Base-by-base conservation (phyloP, 2,113 vertebrate species). In the Hymenochirus boettgeri region DNA sequence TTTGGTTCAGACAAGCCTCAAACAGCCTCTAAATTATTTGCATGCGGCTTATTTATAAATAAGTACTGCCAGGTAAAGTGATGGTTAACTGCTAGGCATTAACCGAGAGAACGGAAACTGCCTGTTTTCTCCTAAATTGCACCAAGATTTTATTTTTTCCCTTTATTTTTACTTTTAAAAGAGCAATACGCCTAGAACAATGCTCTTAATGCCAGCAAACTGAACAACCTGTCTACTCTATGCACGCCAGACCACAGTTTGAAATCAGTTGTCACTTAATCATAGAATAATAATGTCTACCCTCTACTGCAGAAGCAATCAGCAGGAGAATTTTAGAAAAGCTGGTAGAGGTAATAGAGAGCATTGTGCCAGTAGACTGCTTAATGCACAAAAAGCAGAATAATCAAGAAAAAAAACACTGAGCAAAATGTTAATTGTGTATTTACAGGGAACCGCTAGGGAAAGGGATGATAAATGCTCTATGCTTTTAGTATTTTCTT, bases 221-320 rank as follows among this genome's bases (percentile, higher is more conserved):
- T 21, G 57, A 60, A 54, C 42, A 50, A 53, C 56, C 65, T 52
- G 65, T 60, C 56, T 60, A 60, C 57, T 35, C 39, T 69, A 51
- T 53, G 47, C 60, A 53, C 45, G 46, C 56, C 35, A 53, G 57
- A 60, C 65, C 56, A 26, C 65, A 52, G 55, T 69, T 52, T 60
- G 56, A 69, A 69, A 45, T 69, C 65, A 59, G 46, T 60, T 69
- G 56, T 69, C 65, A 60, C 48, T 60, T 69, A 69, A 69, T 69
- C 65, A 69, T 60, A 21, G 47, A 69, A 69, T 58, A 67, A 59
- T 67, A 53, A 59, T 60, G 35, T 69, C 65, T 69, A 57, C 65
- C 65, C 65, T 45, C 56, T 53, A 53, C 57, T 4, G 47, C 48
- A 45, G 33, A 69, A 69, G 65, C 57, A 69, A 69, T 69, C 65